phyloP scores from a whole-genome alignment of 2,797 vertebrate genomes.

The Amazona ochrocephala region DNA sequence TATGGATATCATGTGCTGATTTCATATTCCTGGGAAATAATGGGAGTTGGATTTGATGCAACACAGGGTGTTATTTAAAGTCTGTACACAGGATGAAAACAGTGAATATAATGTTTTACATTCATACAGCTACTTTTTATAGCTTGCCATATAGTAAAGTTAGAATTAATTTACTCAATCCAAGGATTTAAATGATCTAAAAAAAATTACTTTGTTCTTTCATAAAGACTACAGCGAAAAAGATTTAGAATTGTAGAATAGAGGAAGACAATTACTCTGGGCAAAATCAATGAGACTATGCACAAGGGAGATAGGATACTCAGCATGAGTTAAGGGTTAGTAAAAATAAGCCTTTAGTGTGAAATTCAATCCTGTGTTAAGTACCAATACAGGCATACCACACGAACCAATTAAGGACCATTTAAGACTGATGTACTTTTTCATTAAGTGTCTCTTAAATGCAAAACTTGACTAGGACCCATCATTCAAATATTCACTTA shows the following conservation, averaged over 20 bases:
- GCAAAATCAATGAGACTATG: slow-evolving; percentile 21
- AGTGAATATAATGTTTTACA: not conserved
- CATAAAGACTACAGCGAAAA: slow-evolving; percentile 4
- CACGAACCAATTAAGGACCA: slow-evolving; percentile 26
- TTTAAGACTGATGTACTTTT: slow-evolving; percentile 43
- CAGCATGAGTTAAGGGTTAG: slow-evolving; percentile 38
- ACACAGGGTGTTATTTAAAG: not conserved
- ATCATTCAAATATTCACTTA: slow-evolving; percentile 49
- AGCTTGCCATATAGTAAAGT: not conserved
- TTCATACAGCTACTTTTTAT: not conserved
- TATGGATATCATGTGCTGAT: not conserved
- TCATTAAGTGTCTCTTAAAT: slow-evolving; percentile 42
- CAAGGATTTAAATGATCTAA: not conserved
- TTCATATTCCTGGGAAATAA: not conserved
- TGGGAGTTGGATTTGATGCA: not conserved
- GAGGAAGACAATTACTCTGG: slow-evolving; percentile 26
- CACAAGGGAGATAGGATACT: slow-evolving; percentile 10
- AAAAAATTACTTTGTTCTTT: not conserved
- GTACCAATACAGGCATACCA: slow-evolving; percentile 1
- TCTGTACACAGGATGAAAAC: not conserved
- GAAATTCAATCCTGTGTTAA: slow-evolving; percentile 53
- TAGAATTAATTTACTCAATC: not conserved
- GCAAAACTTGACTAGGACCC: not conserved
- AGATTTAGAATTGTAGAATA: not conserved
- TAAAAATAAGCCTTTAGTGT: slow-evolving; percentile 40